Evolutionary conservation across 2,797 vertebrate genomes (phyloP), one percentile per base, ranked within the genome.

Genomic region (Choloepus didactylus): DNA sequence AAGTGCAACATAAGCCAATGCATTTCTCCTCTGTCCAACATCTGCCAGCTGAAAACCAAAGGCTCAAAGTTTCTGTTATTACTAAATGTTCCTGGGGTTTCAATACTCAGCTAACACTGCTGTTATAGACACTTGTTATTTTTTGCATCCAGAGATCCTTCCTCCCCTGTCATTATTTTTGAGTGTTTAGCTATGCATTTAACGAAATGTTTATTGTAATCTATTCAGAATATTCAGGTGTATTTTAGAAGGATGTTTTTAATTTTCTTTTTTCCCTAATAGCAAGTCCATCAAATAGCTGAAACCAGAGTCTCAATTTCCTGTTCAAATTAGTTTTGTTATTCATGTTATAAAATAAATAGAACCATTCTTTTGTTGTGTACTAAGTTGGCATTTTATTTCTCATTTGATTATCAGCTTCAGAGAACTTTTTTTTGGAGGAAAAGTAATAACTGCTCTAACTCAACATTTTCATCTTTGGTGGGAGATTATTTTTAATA

Each of bases 401-500:
- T 59, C 9, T 77, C 95, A 19, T 79, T 29, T 87, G 27, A 41
- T 75, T 90, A 95, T 81, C 25, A 64, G 59, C 4, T 86, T n/a
- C 25, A 44, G 19, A 77, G 25, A 72, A 59, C 35, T 41, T 8
- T 54, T 18, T 82, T 82, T 87, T 51, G 12, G 15, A 84, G 2
- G 6, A 12, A 95, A 95, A 81, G 7, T 79, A 97, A 91, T 84
- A 95, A 96, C 12, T n/a, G 3, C 12, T 87, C 1, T 93, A 89
- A 92, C 23, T 95, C 49, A 95, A 80, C 3, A 77, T 87, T 96
- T 95, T 93, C 44, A 49, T 87, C 51, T 77, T 91, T 89, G 83
- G 9, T 70, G 95, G 76, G 16, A 87, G 41, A 87, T 94, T 94
- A 91, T 83, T 82, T 95, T 76, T 89, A 95, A 91, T 92, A 87